Evolutionary conservation across 2,888 invertebrate species (phyloP), one percentile per base, ranked within the genome.

Genomic region (Drosophila macrospina): DNA sequence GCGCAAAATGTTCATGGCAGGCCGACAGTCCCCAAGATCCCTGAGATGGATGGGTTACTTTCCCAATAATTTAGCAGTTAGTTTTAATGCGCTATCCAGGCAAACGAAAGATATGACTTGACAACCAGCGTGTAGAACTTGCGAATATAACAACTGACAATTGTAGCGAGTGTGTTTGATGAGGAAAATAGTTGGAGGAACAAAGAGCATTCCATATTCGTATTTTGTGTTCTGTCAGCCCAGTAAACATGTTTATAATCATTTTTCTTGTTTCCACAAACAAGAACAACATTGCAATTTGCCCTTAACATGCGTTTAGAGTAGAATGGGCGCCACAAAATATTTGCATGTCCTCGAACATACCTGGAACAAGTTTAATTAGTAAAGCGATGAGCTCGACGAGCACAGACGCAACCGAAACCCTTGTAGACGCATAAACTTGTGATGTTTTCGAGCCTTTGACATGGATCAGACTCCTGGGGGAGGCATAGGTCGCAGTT

Each of bases 31-130:
- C 39, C 56, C 16, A 56, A 64, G 61, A 59, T 67, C 71, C 63
- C 39, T 16, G 64, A 87, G 86, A 88, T 83, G 78, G 80, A 83
- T 88, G 86, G 83, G 86, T 77, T 86, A 64, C 83, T 74, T 86
- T 78, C 69, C 74, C 83, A 88, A 86, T 83, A 83, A 83, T 83
- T 83, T 86, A 82, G 70, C 80, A 83, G 88, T 88, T 88, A 88
- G 74, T 88, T 88, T 77, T 77, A 82, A 82, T 88, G 80, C 80
- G 55, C 74, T 77, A 70, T 68, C 32, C 36, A 39, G 59, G 61
- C 62, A 54, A 51, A 30, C 30, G 30, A 28, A 11, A 57, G 44
- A 32, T 41, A 20, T 24, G 15, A 37, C 41, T 30, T 48, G 54
- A 65, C 52, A 60, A 60, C 59, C 24, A 52, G 32, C 36, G 36